Base-by-base conservation (phyloP, 2,113 vertebrate genomes). In the Cryptomyrus ogoouensis region DNA sequence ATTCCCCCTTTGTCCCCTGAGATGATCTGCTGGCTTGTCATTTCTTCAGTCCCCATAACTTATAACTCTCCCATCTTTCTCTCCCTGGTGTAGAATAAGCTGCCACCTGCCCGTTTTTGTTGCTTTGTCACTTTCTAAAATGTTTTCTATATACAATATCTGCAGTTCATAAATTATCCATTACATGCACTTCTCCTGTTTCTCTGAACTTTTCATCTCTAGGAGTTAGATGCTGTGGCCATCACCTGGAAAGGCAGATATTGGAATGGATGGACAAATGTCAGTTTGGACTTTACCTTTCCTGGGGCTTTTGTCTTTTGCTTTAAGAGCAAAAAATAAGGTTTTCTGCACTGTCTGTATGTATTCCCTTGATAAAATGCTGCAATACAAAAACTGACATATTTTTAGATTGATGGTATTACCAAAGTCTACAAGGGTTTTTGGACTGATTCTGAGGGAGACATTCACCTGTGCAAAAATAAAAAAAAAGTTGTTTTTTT, bases 401-500 rank as follows among this genome's bases (percentile, higher is more conserved):
- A 31, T 13, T 31, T 70, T 70, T 70, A 31, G 10, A 70, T 70
- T 70, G n/a, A 70, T 70, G n/a, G n/a, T 31, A 70, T 70, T 10
- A 13, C 9, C 62, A 70, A 70, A 70, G 62, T 66, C 62, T 12
- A n/a, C 58, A 12, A 66, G n/a, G 62, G 9, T 66, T 66, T 66
- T 66, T 52, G 50, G 13, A 17, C 13, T 27, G 8, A 27, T 94
- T 91, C 92, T 93, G 92, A 93, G 92, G 93, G 9, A 77, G 90
- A 90, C 91, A 91, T 92, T 91, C 91, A 93, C 93, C 92, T 88
- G 91, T 93, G 93, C 91, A 91, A 21, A 90, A 70, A 77, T 35
- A 31, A 27, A 49, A 47, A 47, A 47, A 49, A 2, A 47, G 2
- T 49, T 49, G 31, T 74, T 52, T 39, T 88, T 91, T 88, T 15